Evolutionary conservation across 1,140 invertebrate species (phyloP).

Genomic region (Spodoptera frugiperda): DNA sequence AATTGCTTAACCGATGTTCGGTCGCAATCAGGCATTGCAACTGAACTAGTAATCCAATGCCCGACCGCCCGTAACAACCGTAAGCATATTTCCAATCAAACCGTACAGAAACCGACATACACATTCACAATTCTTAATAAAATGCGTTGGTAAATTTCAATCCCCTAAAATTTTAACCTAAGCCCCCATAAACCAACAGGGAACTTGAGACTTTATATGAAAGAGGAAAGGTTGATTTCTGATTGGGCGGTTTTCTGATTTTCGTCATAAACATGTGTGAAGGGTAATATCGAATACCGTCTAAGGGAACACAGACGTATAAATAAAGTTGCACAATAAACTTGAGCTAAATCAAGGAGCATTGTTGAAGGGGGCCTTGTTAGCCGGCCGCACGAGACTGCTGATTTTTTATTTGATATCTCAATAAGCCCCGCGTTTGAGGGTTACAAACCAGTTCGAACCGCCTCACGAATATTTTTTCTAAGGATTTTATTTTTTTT

Average conservation of each 20-base stretch:
- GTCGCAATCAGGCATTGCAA: conserved; percentile 66
- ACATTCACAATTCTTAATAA: conserved; percentile 78
- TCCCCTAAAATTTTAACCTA: background rate
- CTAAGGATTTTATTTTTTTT: conserved; percentile 64
- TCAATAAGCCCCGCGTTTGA: conserved; percentile 76
- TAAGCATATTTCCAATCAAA: conserved; percentile 81
- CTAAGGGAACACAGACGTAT: conserved; percentile 74
- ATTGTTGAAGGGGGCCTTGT: conserved; percentile 78
- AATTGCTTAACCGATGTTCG: conserved; percentile 47
- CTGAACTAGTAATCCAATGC: conserved; percentile 66
- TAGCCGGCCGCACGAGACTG: conserved; percentile 72
- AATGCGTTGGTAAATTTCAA: conserved; percentile 74
- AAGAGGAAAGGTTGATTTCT: conserved; percentile 47
- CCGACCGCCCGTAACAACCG: conserved; percentile 60
- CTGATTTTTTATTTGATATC: conserved; percentile 85
- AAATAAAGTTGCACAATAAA: conserved; percentile 82
- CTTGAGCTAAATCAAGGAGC: conserved; percentile 80
- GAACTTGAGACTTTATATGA: conserved; percentile 14
- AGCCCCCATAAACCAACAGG: background rate
- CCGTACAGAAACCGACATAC: conserved; percentile 68
- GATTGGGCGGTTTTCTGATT: conserved; percentile 39
- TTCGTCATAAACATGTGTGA: conserved; percentile 46
- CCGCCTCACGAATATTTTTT: conserved; percentile 59
- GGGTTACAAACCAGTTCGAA: conserved; percentile 66
- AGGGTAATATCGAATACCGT: conserved; percentile 67